Base-by-base conservation (phyloP, 2,113 vertebrate species). In the Eonycteris spelaea region DNA sequence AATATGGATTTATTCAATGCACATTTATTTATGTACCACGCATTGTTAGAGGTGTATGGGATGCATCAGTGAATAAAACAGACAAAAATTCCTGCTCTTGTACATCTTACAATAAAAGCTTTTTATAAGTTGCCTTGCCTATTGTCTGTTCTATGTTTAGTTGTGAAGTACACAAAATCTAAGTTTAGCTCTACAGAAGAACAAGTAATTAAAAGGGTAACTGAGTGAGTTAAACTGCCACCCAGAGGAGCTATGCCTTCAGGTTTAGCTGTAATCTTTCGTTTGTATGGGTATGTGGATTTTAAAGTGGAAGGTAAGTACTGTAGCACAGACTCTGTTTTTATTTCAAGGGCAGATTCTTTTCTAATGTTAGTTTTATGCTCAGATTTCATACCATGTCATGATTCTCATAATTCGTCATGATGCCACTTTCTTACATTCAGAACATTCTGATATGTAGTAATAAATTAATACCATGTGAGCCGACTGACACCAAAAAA, bases 151-250 rank as follows among this genome's bases (percentile, higher is more conserved):
- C 70, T 77, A 1, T 68, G 30, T 80, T 80, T 89, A 63, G 55
- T 92, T 95, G 63, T 8, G 0, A 57, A 82, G 83, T 83, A 94
- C 78, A 90, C 63, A 30, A 74, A 95, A 7, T 91, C 92, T 92
- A 82, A 83, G n/a, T 40, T 94, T 88, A 84, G 70, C 53, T n/a
- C 55, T 65, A 48, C 1, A 6, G 18, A 68, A 95, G 53, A 95
- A 78, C 61, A 92, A 80, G 53, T 90, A 94, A 98, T 97, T 89
- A 94, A 96, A 96, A 95, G 85, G 28, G 24, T 65, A 59, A 74
- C 55, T 4, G 22, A 61, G 35, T 43, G 40, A 63, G 33, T 53
- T 57, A 19, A 82, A 14, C 15, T 51, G 84, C 30, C 30, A 67
- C 55, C 24, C 14, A 19, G 53, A 35, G 26, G 45, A 43, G 75